A percentile compares a stretch with the other conserved stretches of the same genome.
phyloP scores from a whole-genome alignment of 2,888 invertebrate genomes.

The Andrena fulva region DNA sequence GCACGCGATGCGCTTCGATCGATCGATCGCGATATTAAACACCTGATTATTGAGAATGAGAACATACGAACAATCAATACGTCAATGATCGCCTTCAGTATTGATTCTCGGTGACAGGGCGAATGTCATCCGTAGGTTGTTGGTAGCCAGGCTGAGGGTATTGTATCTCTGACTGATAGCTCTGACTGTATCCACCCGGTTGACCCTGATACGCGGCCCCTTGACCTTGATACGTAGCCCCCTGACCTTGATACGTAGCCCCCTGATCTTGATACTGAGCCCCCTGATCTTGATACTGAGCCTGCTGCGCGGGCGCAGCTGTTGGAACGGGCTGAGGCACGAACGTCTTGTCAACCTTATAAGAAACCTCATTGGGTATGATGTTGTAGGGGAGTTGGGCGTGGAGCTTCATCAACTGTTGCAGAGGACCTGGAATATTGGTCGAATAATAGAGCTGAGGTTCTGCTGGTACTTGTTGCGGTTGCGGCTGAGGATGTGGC shows the following conservation, averaged over 20 bases:
- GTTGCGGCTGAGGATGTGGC: conserved; percentile 17
- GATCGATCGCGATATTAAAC: conserved; percentile 3
- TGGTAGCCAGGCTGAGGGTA: background rate
- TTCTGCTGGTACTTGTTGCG: conserved; percentile 72
- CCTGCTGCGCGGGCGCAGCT: background rate
- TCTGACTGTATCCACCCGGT: background rate
- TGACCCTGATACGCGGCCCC: conserved; percentile 24
- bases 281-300: conserved; percentile 23
- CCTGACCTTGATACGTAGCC: conserved; percentile 34
- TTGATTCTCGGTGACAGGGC: conserved; percentile 76
- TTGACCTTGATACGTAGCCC: conserved; percentile 4
- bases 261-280: conserved; percentile 11
- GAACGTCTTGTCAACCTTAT: conserved; percentile 79
- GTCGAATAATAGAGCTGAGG: conserved; percentile 77
- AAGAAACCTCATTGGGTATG: conserved; percentile 79
- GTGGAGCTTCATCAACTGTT: conserved; percentile 79
- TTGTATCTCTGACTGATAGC: conserved; percentile 3
- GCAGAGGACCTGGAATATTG: conserved; percentile 77
- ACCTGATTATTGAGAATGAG: background rate
- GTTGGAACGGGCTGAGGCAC: conserved; percentile 77
- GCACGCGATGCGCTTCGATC: background rate
- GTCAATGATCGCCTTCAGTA: conserved; percentile 64
- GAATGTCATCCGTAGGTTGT: conserved; percentile 55
- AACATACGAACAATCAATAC: background rate
- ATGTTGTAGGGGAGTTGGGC: conserved; percentile 82